Evolutionary conservation across 2,888 invertebrate species (phyloP).

Genomic region (Cosmia trapezina): DNA sequence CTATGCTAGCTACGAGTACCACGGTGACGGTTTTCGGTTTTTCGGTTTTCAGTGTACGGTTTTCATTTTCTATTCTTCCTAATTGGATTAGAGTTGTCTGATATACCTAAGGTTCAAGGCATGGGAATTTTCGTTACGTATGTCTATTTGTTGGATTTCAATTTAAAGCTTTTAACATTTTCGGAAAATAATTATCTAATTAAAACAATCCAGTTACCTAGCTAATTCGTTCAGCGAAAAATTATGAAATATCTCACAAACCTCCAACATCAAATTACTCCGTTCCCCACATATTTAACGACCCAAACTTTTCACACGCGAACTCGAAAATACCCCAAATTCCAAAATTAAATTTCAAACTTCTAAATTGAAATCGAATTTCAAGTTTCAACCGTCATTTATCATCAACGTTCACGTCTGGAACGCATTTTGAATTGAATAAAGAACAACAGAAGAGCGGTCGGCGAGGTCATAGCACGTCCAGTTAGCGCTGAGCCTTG

Average conservation of each 20-base stretch:
- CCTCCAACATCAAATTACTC: slow-evolving; percentile 32
- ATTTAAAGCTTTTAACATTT: not conserved
- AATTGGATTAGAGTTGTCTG: not conserved
- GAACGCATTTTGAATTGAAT: slow-evolving; percentile 83
- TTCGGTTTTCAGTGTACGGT: not conserved
- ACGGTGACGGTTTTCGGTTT: too few relatives aligned
- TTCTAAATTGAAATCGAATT: slow-evolving; percentile 65
- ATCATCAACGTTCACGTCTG: slow-evolving; percentile 73
- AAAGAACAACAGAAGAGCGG: slow-evolving; percentile 83
- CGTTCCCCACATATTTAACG: slow-evolving; percentile 51
- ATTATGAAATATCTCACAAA: slow-evolving; percentile 14
- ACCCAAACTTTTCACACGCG: slow-evolving; percentile 57
- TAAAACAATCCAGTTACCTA: slow-evolving; percentile 3
- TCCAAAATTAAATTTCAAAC: slow-evolving; percentile 61
- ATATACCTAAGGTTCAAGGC: not conserved
- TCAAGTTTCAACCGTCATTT: slow-evolving; percentile 68
- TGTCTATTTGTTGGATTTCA: too few relatives aligned
- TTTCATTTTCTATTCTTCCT: slow-evolving; percentile 9
- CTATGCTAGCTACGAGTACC: not conserved
- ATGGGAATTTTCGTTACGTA: rapidly evolving
- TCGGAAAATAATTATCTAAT: not conserved
- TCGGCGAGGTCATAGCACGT: slow-evolving; percentile 77
- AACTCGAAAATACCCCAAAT: slow-evolving; percentile 47
- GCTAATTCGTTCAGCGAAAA: slow-evolving; percentile 5
- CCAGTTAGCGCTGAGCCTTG: slow-evolving; percentile 73